Evolutionary conservation across 2,888 invertebrate genomes (phyloP), one percentile per base, ranked within the genome.

Genomic region (Stenurella melanura): DNA sequence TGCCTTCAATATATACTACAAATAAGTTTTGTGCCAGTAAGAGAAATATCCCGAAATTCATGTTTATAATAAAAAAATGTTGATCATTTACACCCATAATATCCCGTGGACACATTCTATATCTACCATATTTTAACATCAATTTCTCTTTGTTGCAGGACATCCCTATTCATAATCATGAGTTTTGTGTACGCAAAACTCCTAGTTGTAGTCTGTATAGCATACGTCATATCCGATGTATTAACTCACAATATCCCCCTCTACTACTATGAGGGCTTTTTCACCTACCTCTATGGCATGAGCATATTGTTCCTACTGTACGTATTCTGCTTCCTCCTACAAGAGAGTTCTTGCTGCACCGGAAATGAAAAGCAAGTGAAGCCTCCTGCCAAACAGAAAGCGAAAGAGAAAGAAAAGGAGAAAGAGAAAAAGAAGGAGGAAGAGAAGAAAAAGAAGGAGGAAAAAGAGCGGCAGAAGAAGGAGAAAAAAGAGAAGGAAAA

Each of bases 141-240:
- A 34, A 7, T 12, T 19, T n/a, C 12, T 50, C 19, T 81, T 79
- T 78, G 38, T 93, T 93, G 81, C 94, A 97, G 97, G 93, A 97
- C 97, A 85, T 97, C 97, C 86, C 92, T 97, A 86, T 97, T 97
- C 92, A 97, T 97, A 91, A 96, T 97, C 90, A 95, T 97, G 92
- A 98, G 98, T 91, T 96, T 97, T 91, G 96, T 98, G 88, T 98
- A 98, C 91, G 97, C 97, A 87, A 97, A 98, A 91, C 94, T 98
- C 80, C 92, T 98, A 90, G 95, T 98, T 84, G 97, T 98, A 84
- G 94, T 97, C 78, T 98, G 98, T 91, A 93, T 97, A 89, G 97
- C 97, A 81, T 96, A 97, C 90, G 97, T 98, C 86, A 95, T 98
- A 90, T 96, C 97, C 87, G 97, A 98, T 91, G 96, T 97, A 87